Evolutionary conservation across 2,113 vertebrate genomes (phyloP).

Genomic region (Eptesicus fuscus): DNA sequence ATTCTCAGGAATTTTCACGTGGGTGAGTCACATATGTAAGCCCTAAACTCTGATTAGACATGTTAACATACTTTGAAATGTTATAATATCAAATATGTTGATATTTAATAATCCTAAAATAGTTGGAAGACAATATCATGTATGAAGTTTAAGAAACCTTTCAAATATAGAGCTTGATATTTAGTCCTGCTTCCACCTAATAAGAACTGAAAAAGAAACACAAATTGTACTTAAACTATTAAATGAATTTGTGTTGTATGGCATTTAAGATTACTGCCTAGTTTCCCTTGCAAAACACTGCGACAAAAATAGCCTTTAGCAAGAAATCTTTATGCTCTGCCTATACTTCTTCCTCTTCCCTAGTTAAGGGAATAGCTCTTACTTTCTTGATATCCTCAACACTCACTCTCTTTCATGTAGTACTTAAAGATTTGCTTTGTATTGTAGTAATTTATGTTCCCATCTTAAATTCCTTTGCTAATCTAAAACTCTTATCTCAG

Average conservation of each 20-base stretch:
- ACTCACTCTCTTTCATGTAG: neutral
- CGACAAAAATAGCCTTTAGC: neutral
- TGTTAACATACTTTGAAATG: constrained; percentile 6
- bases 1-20: constrained; percentile 19
- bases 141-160: neutral
- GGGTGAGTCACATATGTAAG: neutral
- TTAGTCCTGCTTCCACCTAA: constrained; percentile 7
- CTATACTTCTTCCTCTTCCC: neutral
- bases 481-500: neutral
- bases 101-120: neutral
- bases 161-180: neutral
- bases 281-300: constrained; percentile 1
- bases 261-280: neutral
- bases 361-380: neutral
- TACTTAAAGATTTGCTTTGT: constrained; percentile 5
- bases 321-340: neutral
- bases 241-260: constrained; percentile 12
- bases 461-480: neutral
- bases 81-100: neutral
- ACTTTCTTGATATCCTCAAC: neutral
- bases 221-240: neutral
- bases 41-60: neutral
- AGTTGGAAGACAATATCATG: neutral
- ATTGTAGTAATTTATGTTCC: neutral
- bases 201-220: constrained; percentile 26